Percentiles rank a stretch among this genome's conserved stretches.
phyloP scores from a whole-genome alignment of 2,113 vertebrate species.

The Lasiurus cinereus region DNA sequence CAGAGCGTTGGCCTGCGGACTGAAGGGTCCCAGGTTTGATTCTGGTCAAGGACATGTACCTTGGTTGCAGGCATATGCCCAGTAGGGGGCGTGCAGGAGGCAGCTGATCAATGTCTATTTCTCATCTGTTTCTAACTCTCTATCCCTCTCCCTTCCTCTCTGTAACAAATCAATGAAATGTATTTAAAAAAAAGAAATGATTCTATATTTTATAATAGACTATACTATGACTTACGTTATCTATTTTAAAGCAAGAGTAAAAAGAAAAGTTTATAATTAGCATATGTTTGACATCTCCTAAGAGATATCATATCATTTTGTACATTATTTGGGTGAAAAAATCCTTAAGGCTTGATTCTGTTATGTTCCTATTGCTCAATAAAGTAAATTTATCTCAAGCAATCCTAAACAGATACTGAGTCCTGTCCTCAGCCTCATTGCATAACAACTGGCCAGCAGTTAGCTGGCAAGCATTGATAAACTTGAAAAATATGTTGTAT shows the following conservation, averaged over 20 bases:
- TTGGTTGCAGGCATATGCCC: too few relatives aligned
- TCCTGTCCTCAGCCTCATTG: background rate
- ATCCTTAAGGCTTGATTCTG: background rate
- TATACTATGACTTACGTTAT: background rate
- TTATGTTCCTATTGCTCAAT: background rate
- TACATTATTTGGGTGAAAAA: background rate
- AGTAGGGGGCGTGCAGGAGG: too few relatives aligned
- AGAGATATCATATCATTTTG: background rate
- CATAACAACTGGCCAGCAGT: background rate
- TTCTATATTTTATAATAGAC: slow-evolving; percentile 2
- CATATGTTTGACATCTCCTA: background rate
- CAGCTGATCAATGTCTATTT: too few relatives aligned
- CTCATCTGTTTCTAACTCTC: too few relatives aligned
- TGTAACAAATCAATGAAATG: too few relatives aligned
- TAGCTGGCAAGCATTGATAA: background rate
- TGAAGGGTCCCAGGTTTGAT: too few relatives aligned
- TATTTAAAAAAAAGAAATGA: too few relatives aligned
- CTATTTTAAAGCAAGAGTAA: background rate
- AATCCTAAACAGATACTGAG: background rate
- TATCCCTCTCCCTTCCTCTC: too few relatives aligned
- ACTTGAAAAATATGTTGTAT: background rate
- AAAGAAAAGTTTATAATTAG: background rate
- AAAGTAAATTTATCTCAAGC: background rate
- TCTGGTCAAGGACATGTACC: too few relatives aligned
- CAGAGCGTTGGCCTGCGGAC: too few relatives aligned